phyloP scores from a whole-genome alignment of 2,888 invertebrate species.

The Anoncus sp. region DNA sequence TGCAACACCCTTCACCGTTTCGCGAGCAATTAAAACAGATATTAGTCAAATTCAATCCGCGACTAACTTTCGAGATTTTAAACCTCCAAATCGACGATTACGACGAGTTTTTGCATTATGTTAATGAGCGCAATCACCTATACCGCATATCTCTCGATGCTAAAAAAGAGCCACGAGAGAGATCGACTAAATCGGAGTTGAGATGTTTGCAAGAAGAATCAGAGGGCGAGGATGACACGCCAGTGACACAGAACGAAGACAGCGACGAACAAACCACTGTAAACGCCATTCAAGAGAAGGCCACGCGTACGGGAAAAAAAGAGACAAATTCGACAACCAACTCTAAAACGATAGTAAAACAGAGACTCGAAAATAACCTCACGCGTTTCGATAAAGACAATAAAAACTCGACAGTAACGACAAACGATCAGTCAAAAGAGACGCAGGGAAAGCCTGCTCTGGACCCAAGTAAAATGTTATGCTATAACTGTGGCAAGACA shows the following conservation, averaged over 20 bases:
- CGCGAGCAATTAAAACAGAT: slow-evolving; percentile 39
- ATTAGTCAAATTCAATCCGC: slow-evolving; percentile 49
- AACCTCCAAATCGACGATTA: slow-evolving; percentile 35
- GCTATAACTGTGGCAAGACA: slow-evolving; percentile 43
- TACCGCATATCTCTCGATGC: slow-evolving; percentile 36
- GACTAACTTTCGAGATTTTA: slow-evolving; percentile 42
- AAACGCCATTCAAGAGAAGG: too few species aligned
- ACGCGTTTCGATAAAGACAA: too few species aligned
- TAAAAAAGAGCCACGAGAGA: slow-evolving; percentile 10
- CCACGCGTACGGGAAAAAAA: too few species aligned
- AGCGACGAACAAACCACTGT: too few species aligned
- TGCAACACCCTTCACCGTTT: slow-evolving; percentile 24
- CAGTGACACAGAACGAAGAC: too few species aligned
- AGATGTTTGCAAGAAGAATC: neutral
- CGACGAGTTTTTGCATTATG: slow-evolving; percentile 45
- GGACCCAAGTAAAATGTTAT: slow-evolving; percentile 28
- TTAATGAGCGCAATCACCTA: slow-evolving; percentile 46
- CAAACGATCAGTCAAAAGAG: too few species aligned
- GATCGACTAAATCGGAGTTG: neutral
- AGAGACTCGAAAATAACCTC: too few species aligned
- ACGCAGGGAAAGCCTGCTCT: neutral
- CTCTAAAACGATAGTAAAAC: too few species aligned
- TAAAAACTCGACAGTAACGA: too few species aligned
- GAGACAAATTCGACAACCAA: too few species aligned
- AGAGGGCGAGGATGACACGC: too few species aligned